phyloP scores from a whole-genome alignment of 2,797 vertebrate species.

The Avahi laniger region DNA sequence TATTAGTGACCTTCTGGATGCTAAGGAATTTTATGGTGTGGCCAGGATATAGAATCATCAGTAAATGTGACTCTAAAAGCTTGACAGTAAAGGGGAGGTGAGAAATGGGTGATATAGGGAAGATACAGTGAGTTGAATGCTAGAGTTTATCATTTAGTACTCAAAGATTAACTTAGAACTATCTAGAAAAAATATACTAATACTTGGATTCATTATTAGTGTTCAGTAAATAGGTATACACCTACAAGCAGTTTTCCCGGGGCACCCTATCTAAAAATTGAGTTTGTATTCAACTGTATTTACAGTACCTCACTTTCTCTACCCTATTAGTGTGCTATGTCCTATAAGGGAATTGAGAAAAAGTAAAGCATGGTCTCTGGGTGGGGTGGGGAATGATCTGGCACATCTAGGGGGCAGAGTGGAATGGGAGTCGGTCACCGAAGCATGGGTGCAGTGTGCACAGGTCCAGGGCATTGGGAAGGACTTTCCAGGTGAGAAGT shows the following conservation, averaged over 20 bases:
- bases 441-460: fast-evolving
- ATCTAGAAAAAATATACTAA: neutral
- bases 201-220: neutral
- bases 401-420: neutral
- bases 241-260: neutral
- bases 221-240: neutral
- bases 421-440: neutral
- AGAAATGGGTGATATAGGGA: neutral
- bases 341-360: neutral
- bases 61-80: neutral
- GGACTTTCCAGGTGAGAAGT: neutral
- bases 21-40: neutral
- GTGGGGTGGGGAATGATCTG: neutral
- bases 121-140: neutral
- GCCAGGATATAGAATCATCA: neutral
- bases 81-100: neutral
- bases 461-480: neutral
- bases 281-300: neutral
- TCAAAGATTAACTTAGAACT: neutral
- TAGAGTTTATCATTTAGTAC: neutral
- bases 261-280: neutral
- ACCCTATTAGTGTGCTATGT: neutral
- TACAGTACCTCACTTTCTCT: neutral
- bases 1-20: neutral
- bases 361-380: neutral